These are phyloP conservation scores for Sebastes umbrosus DNA, from an alignment of 2,797 vertebrate genomes.

Conservation along the genomic window DNA sequence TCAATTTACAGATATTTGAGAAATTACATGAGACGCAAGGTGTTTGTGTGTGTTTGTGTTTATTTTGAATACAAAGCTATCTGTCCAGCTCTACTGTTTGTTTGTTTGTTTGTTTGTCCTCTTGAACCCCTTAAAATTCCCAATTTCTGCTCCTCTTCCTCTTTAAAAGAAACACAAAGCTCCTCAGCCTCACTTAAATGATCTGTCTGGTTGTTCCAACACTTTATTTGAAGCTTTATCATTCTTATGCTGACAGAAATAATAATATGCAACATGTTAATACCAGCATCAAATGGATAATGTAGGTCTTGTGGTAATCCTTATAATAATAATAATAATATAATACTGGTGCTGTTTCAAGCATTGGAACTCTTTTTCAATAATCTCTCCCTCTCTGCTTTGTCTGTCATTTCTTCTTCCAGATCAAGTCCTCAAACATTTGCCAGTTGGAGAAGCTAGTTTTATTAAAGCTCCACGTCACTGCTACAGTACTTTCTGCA, in stretches of 20 bases:
- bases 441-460: constrained; percentile 93
- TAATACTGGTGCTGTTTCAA: background rate
- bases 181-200: background rate
- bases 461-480: constrained; percentile 18
- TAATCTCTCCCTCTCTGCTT: constrained; percentile 32
- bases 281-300: background rate
- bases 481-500: constrained; percentile 47
- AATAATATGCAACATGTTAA: background rate
- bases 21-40: background rate
- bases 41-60: background rate
- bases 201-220: background rate
- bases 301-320: background rate
- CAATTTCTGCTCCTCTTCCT: background rate
- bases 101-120: background rate
- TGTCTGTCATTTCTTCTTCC: constrained; percentile 66
- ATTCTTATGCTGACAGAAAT: background rate
- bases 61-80: background rate
- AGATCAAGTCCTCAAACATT: constrained; percentile 89
- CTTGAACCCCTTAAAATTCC: background rate
- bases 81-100: background rate
- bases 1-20: background rate
- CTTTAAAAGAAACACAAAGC: background rate
- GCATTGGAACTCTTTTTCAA: background rate
- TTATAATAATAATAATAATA: background rate
- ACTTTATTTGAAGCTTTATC: background rate